Conservation (phyloP, 1,140 invertebrate genomes). For the Watersipora subatra region DNA sequence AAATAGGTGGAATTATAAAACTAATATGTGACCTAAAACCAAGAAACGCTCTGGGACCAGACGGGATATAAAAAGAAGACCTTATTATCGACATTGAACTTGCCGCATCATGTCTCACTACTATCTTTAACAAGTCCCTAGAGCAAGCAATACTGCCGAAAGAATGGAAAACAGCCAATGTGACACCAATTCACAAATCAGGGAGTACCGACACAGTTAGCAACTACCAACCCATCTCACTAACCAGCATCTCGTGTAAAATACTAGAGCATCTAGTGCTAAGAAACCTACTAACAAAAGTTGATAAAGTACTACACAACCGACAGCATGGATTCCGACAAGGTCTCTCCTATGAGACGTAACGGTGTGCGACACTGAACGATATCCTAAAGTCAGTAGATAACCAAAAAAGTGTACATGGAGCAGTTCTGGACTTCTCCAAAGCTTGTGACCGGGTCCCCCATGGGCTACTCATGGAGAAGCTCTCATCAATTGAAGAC, state of each 20-base stretch:
- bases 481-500: neutral
- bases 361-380: slow-evolving; percentile 5
- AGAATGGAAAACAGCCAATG: slow-evolving; percentile 8
- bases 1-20: neutral
- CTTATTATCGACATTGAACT: neutral
- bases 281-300: neutral
- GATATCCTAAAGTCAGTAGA: neutral
- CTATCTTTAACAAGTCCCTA: neutral
- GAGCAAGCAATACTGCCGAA: slow-evolving; percentile 3
- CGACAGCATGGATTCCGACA: neutral
- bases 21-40: neutral
- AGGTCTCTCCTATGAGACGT: slow-evolving; percentile 7
- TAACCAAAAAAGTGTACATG: neutral
- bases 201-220: neutral
- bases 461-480: slow-evolving; percentile 6
- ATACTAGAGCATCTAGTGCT: neutral
- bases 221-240: slow-evolving; percentile 10
- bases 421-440: slow-evolving; percentile 4
- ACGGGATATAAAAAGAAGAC: neutral
- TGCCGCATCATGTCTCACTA: neutral
- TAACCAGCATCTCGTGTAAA: slow-evolving; percentile 7
- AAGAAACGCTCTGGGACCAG: neutral
- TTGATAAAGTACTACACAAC: neutral
- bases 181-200: slow-evolving; percentile 9
- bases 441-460: slow-evolving; percentile 9